phyloP scores from a whole-genome alignment of 2,888 invertebrate species.

The Balanococcus diminutus region DNA sequence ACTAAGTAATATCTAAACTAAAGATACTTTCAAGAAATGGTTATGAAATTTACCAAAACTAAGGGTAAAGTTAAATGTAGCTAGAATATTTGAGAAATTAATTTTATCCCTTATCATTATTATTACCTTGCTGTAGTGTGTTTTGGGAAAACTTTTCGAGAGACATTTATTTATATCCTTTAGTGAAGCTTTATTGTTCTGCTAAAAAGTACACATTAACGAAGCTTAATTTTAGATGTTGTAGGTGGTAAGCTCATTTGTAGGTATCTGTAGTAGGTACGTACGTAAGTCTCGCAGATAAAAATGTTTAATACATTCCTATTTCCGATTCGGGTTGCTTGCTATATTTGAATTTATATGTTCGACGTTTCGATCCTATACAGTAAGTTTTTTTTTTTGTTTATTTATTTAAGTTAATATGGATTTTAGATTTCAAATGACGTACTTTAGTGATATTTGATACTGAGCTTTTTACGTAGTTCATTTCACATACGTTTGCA shows the following conservation, averaged over 20 bases:
- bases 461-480: not conserved
- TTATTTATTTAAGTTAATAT: not conserved
- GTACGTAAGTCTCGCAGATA: not conserved
- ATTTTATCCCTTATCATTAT: conserved; percentile 22
- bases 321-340: not conserved
- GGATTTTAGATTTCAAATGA: not conserved
- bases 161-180: not conserved
- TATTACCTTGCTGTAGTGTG: not conserved
- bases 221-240: not conserved
- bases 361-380: not conserved
- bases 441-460: no score
- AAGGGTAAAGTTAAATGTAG: conserved; percentile 27
- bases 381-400: not conserved
- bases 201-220: not conserved
- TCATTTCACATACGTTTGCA: not conserved
- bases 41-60: not conserved
- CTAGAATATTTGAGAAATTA: conserved; percentile 23
- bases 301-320: conserved; percentile 18
- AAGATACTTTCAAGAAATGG: not conserved
- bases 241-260: not conserved
- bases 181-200: not conserved
- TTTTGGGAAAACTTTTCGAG: conserved; percentile 12
- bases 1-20: not conserved
- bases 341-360: not conserved
- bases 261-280: not conserved